Evolutionary conservation across 2,113 vertebrate species (phyloP), one percentile per base, ranked within the genome.

Genomic region (Syngnathus typhle): DNA sequence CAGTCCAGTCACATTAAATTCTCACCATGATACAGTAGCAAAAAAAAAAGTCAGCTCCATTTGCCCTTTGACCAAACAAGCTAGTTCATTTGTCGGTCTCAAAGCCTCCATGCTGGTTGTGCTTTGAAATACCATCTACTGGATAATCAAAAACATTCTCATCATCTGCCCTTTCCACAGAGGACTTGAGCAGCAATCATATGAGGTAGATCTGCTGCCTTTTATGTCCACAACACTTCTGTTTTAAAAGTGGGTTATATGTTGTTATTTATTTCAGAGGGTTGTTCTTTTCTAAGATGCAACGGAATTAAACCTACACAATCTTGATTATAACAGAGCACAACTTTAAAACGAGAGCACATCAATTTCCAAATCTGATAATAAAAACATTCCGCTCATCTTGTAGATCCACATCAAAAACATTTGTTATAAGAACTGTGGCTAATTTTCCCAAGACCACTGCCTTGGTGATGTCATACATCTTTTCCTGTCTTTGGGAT

Each of bases 61-160:
- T 82, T 87, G 74, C 63, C 77, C 83, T 85, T 75, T 84, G 83
- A 88, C 85, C 78, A 49, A 61, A 49, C 43, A 56, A 81, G 70
- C 63, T 61, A 64, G 66, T 79, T 76, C 71, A 79, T 84, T 80
- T 78, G 69, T 82, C 27, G 70, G 64, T 52, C 61, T 15, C 27
- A 44, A 75, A 64, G 74, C 73, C 51, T 11, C 49, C 78, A 78
- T 43, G 73, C 80, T 76, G 65, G 55, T 75, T 82, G 68, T 78
- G 64, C 65, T 84, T 87, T 85, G 75, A 84, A 82, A 85, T 67
- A 51, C 61, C 74, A 78, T 87, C 89, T 89, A 90, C 64, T 68
- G 60, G 68, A 82, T 87, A 87, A 87, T 88, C 83, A 84, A 79
- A 86, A 83, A 71, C 77, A 82, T 75, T 82, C 68, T 71, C 82